A percentile compares a stretch with the other conserved stretches of the same genome.
These are phyloP conservation scores for Melanerpes formicivorus DNA, from an alignment of 2,113 vertebrate species.

Conservation along the genomic window DNA sequence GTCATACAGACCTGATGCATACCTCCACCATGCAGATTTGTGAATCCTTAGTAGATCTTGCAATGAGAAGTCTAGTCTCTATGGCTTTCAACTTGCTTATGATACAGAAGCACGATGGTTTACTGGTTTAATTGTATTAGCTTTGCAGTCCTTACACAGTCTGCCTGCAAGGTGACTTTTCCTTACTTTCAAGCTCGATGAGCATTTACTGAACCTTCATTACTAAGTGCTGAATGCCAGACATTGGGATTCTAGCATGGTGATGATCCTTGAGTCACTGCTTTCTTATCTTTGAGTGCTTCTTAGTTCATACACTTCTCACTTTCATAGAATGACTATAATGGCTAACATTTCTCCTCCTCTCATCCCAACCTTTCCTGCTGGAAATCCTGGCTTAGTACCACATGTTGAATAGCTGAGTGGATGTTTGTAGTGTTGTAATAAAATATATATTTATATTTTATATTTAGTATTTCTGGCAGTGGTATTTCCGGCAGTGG, in stretches of 20 bases:
- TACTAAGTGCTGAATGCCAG: background rate
- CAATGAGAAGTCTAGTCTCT: background rate
- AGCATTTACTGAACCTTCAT: background rate
- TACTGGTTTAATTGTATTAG: background rate
- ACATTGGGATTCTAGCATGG: background rate
- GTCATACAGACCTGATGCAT: background rate
- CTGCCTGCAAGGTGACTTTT: background rate
- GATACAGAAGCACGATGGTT: background rate
- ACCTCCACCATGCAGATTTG: background rate
- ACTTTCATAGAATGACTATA: background rate
- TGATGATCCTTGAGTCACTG: no score
- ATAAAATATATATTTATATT: no score
- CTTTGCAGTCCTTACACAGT: background rate
- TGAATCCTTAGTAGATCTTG: background rate
- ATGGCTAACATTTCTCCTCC: background rate
- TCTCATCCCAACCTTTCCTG: background rate
- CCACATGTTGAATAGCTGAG: background rate
- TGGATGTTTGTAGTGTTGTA: background rate
- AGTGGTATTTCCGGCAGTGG: no score
- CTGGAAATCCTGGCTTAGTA: background rate
- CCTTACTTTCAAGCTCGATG: background rate
- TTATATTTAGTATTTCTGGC: no score
- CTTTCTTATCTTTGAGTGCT: background rate
- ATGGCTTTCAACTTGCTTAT: background rate
- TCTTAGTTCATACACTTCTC: background rate